Percentiles rank a stretch among this genome's conserved stretches.
phyloP scores from a whole-genome alignment of 2,797 vertebrate genomes.

The Hydrophis major region DNA sequence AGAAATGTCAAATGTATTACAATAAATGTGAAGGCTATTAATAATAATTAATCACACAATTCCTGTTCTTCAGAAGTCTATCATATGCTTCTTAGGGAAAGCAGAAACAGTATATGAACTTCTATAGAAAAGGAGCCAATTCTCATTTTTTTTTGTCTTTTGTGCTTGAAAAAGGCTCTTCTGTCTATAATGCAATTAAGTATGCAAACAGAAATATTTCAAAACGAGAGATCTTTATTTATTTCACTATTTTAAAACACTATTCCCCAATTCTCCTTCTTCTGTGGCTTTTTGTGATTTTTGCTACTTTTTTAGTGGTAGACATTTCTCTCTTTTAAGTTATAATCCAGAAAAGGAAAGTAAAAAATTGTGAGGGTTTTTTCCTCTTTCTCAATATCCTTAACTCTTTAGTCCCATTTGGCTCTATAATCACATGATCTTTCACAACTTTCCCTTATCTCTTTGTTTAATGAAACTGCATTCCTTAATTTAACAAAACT shows the following conservation, averaged over 20 bases:
- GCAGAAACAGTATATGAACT: neutral
- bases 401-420: neutral
- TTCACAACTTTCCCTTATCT: neutral
- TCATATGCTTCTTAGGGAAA: neutral
- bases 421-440: neutral
- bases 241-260: neutral
- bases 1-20: slow-evolving; percentile 30
- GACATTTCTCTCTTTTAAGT: neutral
- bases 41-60: neutral
- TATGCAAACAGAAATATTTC: neutral
- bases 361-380: neutral
- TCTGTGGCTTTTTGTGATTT: neutral
- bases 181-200: neutral
- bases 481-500: neutral
- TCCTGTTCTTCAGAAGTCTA: neutral
- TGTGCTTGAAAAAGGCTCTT: neutral
- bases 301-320: neutral
- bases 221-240: neutral
- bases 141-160: neutral
- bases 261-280: neutral
- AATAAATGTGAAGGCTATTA: neutral
- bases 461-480: neutral
- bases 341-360: neutral
- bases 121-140: neutral
- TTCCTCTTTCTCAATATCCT: neutral